These are phyloP conservation scores for Physeter macrocephalus DNA, from an alignment of 2,113 vertebrate species.

Conservation along the genomic window DNA sequence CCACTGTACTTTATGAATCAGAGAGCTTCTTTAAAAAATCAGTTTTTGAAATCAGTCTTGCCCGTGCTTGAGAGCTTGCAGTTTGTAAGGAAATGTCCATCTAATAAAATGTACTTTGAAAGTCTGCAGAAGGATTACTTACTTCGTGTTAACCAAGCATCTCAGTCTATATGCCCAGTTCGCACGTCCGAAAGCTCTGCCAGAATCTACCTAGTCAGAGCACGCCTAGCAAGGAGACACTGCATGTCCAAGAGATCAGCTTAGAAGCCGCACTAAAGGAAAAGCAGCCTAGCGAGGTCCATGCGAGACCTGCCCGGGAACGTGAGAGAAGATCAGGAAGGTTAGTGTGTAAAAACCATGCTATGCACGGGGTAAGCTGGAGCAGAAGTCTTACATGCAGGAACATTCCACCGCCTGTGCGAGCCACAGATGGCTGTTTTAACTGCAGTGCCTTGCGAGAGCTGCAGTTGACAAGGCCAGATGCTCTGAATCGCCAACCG, in stretches of 20 bases:
- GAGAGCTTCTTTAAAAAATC: background rate
- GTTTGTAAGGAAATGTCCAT: background rate
- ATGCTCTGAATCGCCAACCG: constrained; percentile 29
- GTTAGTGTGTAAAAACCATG: constrained; percentile 76
- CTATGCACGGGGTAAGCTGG: constrained; percentile 71
- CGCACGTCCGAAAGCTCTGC: constrained; percentile 70
- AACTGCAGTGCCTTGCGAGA: background rate
- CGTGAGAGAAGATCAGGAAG: constrained; percentile 77
- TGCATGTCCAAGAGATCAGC: constrained; percentile 79
- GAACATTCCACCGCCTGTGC: background rate
- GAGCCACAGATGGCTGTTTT: constrained; percentile 12
- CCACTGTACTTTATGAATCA: background rate
- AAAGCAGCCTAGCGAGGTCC: constrained; percentile 66
- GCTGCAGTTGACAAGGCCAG: background rate
- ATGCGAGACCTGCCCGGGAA: constrained; percentile 66
- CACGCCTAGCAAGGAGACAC: constrained; percentile 80
- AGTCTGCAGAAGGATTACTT: constrained; percentile 76
- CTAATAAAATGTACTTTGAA: constrained; percentile 1
- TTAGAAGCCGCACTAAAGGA: constrained; percentile 79
- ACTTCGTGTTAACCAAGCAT: constrained; percentile 78
- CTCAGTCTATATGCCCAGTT: constrained; percentile 75
- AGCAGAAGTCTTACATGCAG: constrained; percentile 62
- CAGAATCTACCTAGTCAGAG: constrained; percentile 77
- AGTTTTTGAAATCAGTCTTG: background rate
- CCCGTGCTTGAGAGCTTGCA: background rate